phyloP scores from a whole-genome alignment of 2,888 invertebrate genomes.

The Mesoligia furuncula region DNA sequence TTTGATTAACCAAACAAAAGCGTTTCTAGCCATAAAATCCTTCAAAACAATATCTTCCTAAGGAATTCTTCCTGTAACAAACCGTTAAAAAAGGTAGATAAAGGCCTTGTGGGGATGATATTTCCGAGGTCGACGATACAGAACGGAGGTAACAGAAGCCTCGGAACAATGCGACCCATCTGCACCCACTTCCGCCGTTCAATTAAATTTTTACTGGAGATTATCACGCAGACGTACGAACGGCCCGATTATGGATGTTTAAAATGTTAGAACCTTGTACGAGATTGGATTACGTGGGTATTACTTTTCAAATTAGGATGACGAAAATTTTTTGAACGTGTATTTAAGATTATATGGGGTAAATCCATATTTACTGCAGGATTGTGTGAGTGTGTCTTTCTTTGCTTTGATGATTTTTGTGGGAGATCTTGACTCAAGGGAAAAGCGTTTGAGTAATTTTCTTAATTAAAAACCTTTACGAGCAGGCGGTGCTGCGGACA shows the following conservation, averaged over 20 bases:
- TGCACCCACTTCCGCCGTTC: constrained; percentile 85
- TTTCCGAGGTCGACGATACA: constrained; percentile 71
- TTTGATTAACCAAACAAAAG: constrained; percentile 72
- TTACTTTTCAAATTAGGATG: constrained; percentile 37
- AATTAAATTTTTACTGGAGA: constrained; percentile 90
- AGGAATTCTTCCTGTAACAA: constrained; percentile 66
- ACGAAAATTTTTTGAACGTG: neutral
- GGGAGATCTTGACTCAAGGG: neutral
- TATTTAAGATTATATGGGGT: constrained; percentile 10
- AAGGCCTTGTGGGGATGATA: constrained; percentile 75
- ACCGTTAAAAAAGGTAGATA: constrained; percentile 67
- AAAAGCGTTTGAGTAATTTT: no score
- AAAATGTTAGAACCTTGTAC: constrained; percentile 50
- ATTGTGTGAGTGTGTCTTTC: neutral
- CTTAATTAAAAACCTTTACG: neutral
- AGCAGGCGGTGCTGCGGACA: neutral
- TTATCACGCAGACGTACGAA: constrained; percentile 86
- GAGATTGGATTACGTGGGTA: constrained; percentile 41
- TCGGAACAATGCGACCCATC: constrained; percentile 83
- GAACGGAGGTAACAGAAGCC: constrained; percentile 64
- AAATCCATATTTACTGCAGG: neutral
- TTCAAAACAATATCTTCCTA: constrained; percentile 61
- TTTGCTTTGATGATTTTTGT: neutral
- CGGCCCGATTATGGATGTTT: constrained; percentile 64
- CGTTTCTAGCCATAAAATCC: constrained; percentile 51